A percentile compares a stretch with the other conserved stretches of the same genome.
Evolutionary conservation across 2,888 invertebrate species (phyloP).

Genomic region (Pocota personata): DNA sequence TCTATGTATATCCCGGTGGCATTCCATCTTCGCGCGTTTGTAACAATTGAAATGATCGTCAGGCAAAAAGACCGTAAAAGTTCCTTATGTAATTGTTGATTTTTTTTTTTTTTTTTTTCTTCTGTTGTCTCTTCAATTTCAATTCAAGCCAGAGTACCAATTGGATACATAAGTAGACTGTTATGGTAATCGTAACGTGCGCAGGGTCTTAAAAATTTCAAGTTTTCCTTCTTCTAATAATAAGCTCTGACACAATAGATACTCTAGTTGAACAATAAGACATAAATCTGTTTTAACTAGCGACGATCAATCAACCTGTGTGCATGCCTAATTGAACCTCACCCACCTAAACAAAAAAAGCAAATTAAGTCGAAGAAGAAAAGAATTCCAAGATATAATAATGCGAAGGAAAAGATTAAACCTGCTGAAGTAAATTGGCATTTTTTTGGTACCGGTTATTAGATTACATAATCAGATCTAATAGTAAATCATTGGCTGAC

Average conservation of each 20-base stretch:
- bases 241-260: constrained; percentile 46
- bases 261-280: constrained; percentile 25
- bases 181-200: constrained; percentile 64
- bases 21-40: constrained; percentile 36
- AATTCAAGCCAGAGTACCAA: constrained; percentile 26
- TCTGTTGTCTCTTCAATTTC: constrained; percentile 2
- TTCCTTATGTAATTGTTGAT: constrained; percentile 56
- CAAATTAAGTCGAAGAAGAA: neutral
- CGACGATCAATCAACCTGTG: constrained; percentile 43
- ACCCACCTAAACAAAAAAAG: constrained; percentile 33
- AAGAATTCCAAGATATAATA: constrained; percentile 13
- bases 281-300: constrained; percentile 34
- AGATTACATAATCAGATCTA: constrained; percentile 27
- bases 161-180: constrained; percentile 31
- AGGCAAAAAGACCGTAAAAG: constrained; percentile 48
- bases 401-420: constrained; percentile 25
- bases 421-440: constrained; percentile 32
- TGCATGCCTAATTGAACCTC: constrained; percentile 61
- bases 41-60: constrained; percentile 50
- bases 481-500: neutral
- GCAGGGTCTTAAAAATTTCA: constrained; percentile 49
- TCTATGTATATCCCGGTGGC: constrained; percentile 50
- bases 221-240: constrained; percentile 43
- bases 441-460: constrained; percentile 37
- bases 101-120: neutral